Evolutionary conservation across 2,888 invertebrate species (phyloP).

Genomic region (Craniophora ligustri): DNA sequence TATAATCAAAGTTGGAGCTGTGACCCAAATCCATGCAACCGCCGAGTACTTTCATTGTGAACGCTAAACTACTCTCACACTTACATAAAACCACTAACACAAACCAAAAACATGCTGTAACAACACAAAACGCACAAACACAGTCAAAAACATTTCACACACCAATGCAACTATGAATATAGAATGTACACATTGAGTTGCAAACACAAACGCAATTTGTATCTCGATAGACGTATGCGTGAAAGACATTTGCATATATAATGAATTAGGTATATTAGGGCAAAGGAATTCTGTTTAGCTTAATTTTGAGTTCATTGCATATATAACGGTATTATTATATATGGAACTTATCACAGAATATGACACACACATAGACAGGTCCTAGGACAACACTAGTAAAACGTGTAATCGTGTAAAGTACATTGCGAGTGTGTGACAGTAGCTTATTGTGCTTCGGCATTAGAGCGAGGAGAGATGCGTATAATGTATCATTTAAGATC

Average conservation of each 20-base stretch:
- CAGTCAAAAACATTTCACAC: slow-evolving; percentile 42
- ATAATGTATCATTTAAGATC: slow-evolving; percentile 80
- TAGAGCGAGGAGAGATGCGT: slow-evolving; percentile 84
- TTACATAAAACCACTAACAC: slow-evolving; percentile 57
- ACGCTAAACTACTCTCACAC: slow-evolving; percentile 79
- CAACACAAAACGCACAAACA: slow-evolving; percentile 52
- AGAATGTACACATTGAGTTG: slow-evolving; percentile 51
- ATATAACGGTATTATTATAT: slow-evolving; percentile 47
- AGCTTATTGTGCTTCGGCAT: slow-evolving; percentile 80
- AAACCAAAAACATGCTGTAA: slow-evolving; percentile 38
- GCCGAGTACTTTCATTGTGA: slow-evolving; percentile 87
- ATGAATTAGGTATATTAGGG: slow-evolving; percentile 59
- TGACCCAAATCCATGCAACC: slow-evolving; percentile 87
- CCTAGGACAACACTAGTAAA: slow-evolving; percentile 43
- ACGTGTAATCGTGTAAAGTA: slow-evolving; percentile 41
- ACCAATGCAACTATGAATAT: slow-evolving; percentile 55
- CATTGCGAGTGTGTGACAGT: slow-evolving; percentile 67
- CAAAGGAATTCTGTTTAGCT: slow-evolving; percentile 57
- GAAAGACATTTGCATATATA: slow-evolving; percentile 66
- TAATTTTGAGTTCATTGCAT: slow-evolving; percentile 55
- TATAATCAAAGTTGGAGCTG: slow-evolving; percentile 86
- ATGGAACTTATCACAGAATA: slow-evolving; percentile 46
- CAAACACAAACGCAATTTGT: slow-evolving; percentile 53
- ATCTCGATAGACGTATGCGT: slow-evolving; percentile 56
- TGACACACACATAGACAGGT: slow-evolving; percentile 43